Base-by-base conservation (phyloP, 2,797 vertebrate species). In the Arctocebus calabarensis region DNA sequence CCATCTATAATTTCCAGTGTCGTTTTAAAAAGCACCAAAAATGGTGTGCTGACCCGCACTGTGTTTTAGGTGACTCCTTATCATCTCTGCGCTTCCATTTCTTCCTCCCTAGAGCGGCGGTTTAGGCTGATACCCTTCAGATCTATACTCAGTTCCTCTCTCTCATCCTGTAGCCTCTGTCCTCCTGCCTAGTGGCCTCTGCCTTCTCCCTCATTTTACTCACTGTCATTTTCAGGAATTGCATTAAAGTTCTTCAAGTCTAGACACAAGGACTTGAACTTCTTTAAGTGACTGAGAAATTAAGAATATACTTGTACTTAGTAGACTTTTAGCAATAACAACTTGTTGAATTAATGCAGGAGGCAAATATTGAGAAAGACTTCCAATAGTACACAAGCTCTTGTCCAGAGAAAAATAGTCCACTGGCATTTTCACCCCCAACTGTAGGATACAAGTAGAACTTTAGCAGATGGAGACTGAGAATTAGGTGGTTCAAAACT, bases 111-210 rank as follows among this genome's bases (percentile, higher is more conserved):
- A 32, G 64, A 57, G 27, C 37, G 64, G 57, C 14, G 9, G 9
- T 45, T 66, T 34, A 25, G 22, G 16, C n/a, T 23, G 48, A 45
- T 40, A 5, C 13, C 62, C 23, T 57, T 45, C 77, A 57, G 34
- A 34, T 40, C 10, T 4, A 6, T 27, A 81, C n/a, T 48, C 52
- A 13, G 1, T 7, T 23, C 2, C 16, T 37, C 7, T 52, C 81
- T 25, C 32, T 29, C 27, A 14, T 62, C 22, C 0, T 2, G 5
- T 37, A 22, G 11, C 6, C 68, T 59, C 84, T n/a, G 64, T 66
- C 27, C 16, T 20, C 19, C 17, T 22, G 20, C n/a, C 34, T 22
- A 1, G 19, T 10, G 37, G 14, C 25, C 43, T 40, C 0, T 3
- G 25, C 17, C 66, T 10, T 62, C 10, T n/a, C 34, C 22, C 29